Evolutionary conservation across 2,888 invertebrate genomes (phyloP).

Genomic region (Stictocephala bisonia): DNA sequence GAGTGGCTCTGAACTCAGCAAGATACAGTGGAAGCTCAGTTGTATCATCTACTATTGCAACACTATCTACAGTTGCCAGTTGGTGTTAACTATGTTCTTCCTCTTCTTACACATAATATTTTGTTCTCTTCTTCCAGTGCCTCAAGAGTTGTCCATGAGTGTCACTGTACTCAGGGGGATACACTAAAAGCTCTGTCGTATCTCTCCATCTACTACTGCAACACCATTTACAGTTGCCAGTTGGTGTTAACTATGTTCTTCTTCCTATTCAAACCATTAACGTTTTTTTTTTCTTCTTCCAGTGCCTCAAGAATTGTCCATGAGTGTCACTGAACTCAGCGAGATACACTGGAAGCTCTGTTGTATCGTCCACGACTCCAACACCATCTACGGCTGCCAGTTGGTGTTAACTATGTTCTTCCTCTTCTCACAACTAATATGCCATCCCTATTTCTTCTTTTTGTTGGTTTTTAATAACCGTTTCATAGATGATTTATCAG

Average conservation of each 20-base stretch:
- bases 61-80: not conserved
- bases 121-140: too few relatives aligned
- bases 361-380: constrained; percentile 15
- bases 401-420: not conserved
- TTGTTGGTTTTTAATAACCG: not conserved
- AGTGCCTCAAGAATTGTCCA: constrained; percentile 17
- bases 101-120: not conserved
- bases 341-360: constrained; percentile 30
- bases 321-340: not conserved
- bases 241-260: too few relatives aligned
- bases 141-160: too few relatives aligned
- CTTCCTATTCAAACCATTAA: too few relatives aligned
- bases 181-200: too few relatives aligned
- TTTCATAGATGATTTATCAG: too few relatives aligned
- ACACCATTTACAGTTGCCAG: too few relatives aligned
- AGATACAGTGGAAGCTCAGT: constrained; percentile 23
- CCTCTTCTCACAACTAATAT: not conserved
- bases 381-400: constrained; percentile 7
- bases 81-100: not conserved
- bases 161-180: too few relatives aligned
- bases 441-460: not conserved
- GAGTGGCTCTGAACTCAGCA: not conserved
- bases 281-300: too few relatives aligned
- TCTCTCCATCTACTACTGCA: too few relatives aligned
- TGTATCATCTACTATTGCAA: constrained; percentile 15